A percentile compares a stretch with the other conserved stretches of the same genome.
Conservation (phyloP, 2,797 vertebrate genomes). For the Poeciliopsis turneri region DNA sequence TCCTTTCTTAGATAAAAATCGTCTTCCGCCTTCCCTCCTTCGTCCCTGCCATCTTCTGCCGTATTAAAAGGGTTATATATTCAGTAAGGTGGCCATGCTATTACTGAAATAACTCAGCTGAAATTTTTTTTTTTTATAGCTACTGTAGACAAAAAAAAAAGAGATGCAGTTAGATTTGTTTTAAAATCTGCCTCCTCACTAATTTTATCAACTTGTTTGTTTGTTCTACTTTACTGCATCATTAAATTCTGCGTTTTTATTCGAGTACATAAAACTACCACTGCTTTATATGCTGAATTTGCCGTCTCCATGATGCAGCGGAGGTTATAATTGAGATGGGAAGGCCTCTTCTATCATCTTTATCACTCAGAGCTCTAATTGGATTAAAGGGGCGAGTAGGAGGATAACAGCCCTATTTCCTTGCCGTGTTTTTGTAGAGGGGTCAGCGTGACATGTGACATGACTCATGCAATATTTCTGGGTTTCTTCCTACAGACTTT, state of each 20-base stretch:
- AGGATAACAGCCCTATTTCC: conserved; percentile 26
- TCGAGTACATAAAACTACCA: background rate
- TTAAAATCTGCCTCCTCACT: conserved; percentile 14
- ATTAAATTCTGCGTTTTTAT: background rate
- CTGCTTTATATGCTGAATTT: background rate
- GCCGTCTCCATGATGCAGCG: background rate
- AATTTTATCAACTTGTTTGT: conserved; percentile 17
- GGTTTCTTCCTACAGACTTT: conserved; percentile 31
- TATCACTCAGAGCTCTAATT: conserved; percentile 27
- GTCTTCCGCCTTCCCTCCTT: conserved; percentile 45
- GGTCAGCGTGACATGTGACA: conserved; percentile 41
- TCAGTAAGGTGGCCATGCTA: conserved; percentile 61
- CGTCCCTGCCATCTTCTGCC: conserved; percentile 60
- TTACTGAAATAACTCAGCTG: conserved; percentile 64
- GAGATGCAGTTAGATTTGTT: background rate
- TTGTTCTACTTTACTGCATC: conserved; percentile 10
- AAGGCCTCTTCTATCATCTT: conserved; percentile 10
- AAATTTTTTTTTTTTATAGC: conserved; percentile 40
- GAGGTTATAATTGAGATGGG: conserved; percentile 4
- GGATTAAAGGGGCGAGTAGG: conserved; percentile 32
- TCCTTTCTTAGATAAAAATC: conserved; percentile 77
- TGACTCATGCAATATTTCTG: conserved; percentile 31
- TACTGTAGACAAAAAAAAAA: conserved; percentile 30
- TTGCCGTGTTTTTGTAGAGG: conserved; percentile 15
- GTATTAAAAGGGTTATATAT: conserved; percentile 75